These are phyloP conservation scores for Ptiloglossa arizonensis DNA, from an alignment of 1,140 invertebrate genomes.

Conservation along the genomic window DNA sequence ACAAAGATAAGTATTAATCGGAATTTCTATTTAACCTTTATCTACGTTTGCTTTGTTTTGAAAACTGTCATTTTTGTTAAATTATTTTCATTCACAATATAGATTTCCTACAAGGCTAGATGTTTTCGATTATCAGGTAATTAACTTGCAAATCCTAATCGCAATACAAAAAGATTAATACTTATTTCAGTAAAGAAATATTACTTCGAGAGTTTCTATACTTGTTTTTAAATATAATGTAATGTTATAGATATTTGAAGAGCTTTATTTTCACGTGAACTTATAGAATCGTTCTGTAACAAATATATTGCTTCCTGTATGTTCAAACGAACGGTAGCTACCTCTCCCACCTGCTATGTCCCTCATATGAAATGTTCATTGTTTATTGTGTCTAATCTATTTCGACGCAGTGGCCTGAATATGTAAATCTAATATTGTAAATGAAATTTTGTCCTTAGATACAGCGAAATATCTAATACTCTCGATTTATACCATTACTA, in stretches of 20 bases:
- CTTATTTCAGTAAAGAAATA: background rate
- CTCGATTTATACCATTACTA: conserved; percentile 71
- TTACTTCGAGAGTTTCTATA: background rate
- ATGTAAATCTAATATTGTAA: conserved; percentile 56
- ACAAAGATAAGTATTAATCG: conserved; percentile 42
- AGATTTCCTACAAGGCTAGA: background rate
- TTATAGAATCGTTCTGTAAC: background rate
- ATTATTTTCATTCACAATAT: conserved; percentile 47
- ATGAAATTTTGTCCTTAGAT: conserved; percentile 59
- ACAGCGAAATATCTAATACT: conserved; percentile 70
- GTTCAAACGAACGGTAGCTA: conserved; percentile 29
- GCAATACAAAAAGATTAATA: background rate
- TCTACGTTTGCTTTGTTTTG: conserved; percentile 16
- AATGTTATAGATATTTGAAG: background rate
- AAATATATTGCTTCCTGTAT: background rate
- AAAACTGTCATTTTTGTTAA: conserved; percentile 1
- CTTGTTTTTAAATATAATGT: conserved; percentile 2
- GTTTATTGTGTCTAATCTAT: conserved; percentile 43
- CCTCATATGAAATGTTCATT: conserved; percentile 35
- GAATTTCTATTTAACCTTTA: conserved; percentile 19
- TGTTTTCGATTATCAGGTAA: background rate
- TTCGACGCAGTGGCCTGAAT: conserved; percentile 52
- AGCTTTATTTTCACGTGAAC: conserved; percentile 1
- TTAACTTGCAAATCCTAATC: background rate
- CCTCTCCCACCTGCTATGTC: conserved; percentile 16